Evolutionary conservation across 2,113 vertebrate species (phyloP).

Genomic region (Orycteropus afer): DNA sequence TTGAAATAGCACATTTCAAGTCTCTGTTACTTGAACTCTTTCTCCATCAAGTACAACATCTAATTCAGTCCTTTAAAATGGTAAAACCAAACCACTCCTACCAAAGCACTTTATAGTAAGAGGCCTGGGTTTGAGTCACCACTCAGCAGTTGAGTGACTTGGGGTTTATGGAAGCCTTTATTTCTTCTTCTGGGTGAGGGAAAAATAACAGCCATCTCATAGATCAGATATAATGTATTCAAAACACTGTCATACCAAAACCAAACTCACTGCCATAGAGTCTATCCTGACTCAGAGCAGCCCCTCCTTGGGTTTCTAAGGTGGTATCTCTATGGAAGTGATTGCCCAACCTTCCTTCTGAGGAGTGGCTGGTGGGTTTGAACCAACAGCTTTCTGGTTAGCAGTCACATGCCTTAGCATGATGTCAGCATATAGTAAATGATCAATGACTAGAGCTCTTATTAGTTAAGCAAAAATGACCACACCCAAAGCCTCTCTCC

Average conservation of each 20-base stretch:
- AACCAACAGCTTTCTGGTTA: too few relatives aligned
- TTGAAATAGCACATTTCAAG: not conserved
- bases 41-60: not conserved
- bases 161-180: not conserved
- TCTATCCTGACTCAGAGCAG: too few relatives aligned
- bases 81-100: not conserved
- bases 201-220: not conserved
- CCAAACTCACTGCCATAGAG: too few relatives aligned
- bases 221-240: not conserved
- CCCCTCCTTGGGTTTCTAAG: too few relatives aligned
- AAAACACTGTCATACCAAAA: not conserved
- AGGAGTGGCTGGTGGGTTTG: too few relatives aligned
- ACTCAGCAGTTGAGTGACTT: not conserved
- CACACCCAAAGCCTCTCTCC: not conserved
- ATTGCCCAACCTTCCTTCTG: too few relatives aligned
- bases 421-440: not conserved
- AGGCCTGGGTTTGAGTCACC: not conserved
- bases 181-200: not conserved
- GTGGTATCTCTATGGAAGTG: too few relatives aligned
- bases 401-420: too few relatives aligned
- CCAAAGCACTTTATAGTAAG: not conserved
- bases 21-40: not conserved
- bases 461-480: conserved; percentile 14
- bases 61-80: not conserved
- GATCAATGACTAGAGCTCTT: conserved; percentile 28